phyloP scores from a whole-genome alignment of 2,797 vertebrate genomes.

The Danionella dracula region DNA sequence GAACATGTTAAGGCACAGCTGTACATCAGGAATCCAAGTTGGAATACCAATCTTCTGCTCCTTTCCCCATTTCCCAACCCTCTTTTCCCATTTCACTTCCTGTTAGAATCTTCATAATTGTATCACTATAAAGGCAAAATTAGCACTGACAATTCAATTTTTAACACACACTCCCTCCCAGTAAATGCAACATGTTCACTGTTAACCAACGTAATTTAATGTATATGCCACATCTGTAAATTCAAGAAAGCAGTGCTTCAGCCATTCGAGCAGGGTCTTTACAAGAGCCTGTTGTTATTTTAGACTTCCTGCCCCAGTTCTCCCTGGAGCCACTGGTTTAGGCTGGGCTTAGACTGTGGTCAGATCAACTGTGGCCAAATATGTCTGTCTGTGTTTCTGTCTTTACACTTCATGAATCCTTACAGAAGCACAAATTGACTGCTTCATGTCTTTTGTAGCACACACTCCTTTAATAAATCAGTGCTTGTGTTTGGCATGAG shows the following conservation, averaged over 20 bases:
- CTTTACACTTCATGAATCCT: slow-evolving; percentile 33
- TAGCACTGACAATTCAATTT: too few species aligned
- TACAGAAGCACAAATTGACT: slow-evolving; percentile 40
- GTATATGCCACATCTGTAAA: slow-evolving; percentile 16
- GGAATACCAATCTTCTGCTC: too few species aligned
- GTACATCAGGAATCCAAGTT: too few species aligned
- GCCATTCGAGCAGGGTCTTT: slow-evolving; percentile 14
- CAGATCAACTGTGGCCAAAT: slow-evolving; percentile 50
- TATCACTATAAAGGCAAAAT: too few species aligned
- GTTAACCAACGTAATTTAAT: neutral
- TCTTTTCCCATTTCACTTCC: too few species aligned
- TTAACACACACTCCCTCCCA: too few species aligned
- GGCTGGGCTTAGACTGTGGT: slow-evolving; percentile 50
- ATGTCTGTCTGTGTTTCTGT: slow-evolving; percentile 50
- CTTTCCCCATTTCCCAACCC: too few species aligned
- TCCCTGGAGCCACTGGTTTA: slow-evolving; percentile 55
- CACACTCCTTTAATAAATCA: neutral
- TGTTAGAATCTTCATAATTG: too few species aligned
- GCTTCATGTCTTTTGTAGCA: slow-evolving; percentile 29
- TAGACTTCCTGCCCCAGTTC: slow-evolving; percentile 6
- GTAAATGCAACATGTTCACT: slow-evolving; percentile 7
- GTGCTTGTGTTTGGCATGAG: neutral
- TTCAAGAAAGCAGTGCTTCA: slow-evolving; percentile 2
- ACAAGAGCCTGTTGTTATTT: slow-evolving; percentile 31
- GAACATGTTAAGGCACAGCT: too few species aligned